Conservation (phyloP, 2,797 vertebrate species). For the Labeo calbasu region DNA sequence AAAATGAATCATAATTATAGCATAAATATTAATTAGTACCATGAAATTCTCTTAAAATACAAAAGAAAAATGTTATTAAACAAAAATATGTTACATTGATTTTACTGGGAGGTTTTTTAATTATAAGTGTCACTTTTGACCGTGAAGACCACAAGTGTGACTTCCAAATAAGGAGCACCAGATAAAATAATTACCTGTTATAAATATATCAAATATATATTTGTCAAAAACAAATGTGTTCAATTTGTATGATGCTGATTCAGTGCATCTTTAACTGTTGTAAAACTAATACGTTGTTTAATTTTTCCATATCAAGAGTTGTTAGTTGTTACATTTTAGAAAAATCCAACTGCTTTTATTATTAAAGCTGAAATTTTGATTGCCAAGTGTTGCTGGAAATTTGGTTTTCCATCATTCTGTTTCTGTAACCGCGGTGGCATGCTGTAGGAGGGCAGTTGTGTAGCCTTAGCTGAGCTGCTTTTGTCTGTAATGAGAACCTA, state of each 20-base stretch:
- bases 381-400: background rate
- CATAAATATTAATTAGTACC: too few species aligned
- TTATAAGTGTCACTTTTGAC: too few species aligned
- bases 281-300: background rate
- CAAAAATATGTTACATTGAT: too few species aligned
- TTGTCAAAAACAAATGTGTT: too few species aligned
- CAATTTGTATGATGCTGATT: background rate
- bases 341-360: conserved; percentile 21
- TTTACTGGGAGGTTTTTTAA: too few species aligned
- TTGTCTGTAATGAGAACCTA: conserved; percentile 77
- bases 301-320: background rate
- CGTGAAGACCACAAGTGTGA: too few species aligned
- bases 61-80: too few species aligned
- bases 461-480: conserved; percentile 66
- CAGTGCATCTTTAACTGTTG: background rate
- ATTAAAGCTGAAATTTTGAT: conserved; percentile 30
- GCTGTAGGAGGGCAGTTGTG: conserved; percentile 72
- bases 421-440: conserved; percentile 38
- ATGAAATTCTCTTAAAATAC: too few species aligned
- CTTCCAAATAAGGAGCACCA: too few species aligned
- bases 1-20: too few species aligned
- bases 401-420: background rate
- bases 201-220: too few species aligned
- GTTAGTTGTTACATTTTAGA: conserved; percentile 16
- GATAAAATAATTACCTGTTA: too few species aligned